phyloP scores from a whole-genome alignment of 1,140 invertebrate species.

The Hirudo medicinalis region DNA sequence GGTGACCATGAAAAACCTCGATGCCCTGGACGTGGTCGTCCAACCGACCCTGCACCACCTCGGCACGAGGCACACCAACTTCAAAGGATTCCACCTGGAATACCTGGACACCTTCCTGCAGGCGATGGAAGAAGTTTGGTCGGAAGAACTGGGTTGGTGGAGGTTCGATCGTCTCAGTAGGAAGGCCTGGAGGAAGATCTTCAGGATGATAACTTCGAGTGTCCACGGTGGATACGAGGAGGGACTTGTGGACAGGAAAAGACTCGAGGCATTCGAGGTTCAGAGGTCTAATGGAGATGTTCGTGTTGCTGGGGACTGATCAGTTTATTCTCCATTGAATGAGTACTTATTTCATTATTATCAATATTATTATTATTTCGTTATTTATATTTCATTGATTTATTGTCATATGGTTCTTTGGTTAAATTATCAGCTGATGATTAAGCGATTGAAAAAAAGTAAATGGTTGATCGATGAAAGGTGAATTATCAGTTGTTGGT shows the following conservation, averaged over 20 bases:
- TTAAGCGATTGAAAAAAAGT: too few relatives aligned
- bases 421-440: too few relatives aligned
- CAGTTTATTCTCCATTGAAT: too few relatives aligned
- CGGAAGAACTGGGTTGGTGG: slow-evolving; percentile 4
- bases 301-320: too few relatives aligned
- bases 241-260: neutral
- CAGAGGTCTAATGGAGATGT: too few relatives aligned
- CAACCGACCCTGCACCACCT: slow-evolving; percentile 9
- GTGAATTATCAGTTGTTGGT: too few relatives aligned
- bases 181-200: slow-evolving; percentile 11
- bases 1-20: slow-evolving; percentile 10
- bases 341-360: too few relatives aligned
- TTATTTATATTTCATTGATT: too few relatives aligned
- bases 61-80: slow-evolving; percentile 8
- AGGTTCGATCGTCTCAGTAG: neutral
- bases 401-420: too few relatives aligned
- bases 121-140: slow-evolving; percentile 13
- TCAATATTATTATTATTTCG: too few relatives aligned
- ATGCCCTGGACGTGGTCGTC: slow-evolving; percentile 12
- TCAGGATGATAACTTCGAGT: neutral
- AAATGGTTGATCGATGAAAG: too few relatives aligned
- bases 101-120: slow-evolving; percentile 7
- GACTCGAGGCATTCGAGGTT: too few relatives aligned
- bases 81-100: slow-evolving; percentile 7
- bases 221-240: neutral